These are phyloP conservation scores for Brachypterus glaber DNA, from an alignment of 2,888 invertebrate genomes.

Conservation along the genomic window DNA sequence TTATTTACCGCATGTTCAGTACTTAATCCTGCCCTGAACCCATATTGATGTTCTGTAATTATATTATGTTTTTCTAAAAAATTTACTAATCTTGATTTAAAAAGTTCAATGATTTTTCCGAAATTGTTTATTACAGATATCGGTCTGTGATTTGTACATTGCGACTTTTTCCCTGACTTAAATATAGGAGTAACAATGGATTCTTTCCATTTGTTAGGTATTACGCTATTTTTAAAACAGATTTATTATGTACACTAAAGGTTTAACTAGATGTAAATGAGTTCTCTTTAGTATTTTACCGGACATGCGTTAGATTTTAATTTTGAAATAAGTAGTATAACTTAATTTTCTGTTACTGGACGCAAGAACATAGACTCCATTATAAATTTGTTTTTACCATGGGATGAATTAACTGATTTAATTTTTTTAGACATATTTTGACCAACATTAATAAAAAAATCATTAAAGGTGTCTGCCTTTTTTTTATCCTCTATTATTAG, in stretches of 20 bases:
- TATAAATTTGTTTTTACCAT: no score
- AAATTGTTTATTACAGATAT: constrained; percentile 8
- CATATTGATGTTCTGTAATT: constrained; percentile 7
- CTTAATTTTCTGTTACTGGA: constrained; percentile 20
- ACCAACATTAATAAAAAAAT: no score
- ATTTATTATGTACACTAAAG: constrained; percentile 7
- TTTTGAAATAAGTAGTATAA: constrained; percentile 3
- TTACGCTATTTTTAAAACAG: neutral
- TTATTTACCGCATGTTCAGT: no score
- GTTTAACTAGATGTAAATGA: neutral
- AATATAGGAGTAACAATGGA: constrained; percentile 5
- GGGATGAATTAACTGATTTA: no score
- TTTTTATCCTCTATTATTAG: no score
- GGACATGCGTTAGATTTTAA: constrained; percentile 8
- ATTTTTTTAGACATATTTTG: no score
- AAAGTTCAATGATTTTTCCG: constrained; percentile 7
- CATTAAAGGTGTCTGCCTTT: no score
- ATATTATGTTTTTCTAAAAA: constrained; percentile 6
- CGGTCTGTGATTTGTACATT: constrained; percentile 8
- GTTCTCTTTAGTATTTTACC: constrained; percentile 4
- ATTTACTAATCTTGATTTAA: constrained; percentile 6
- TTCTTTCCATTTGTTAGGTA: constrained; percentile 4
- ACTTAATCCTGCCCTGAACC: no score
- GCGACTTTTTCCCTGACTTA: constrained; percentile 5
- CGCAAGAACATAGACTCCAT: no score